A percentile compares a stretch with the other conserved stretches of the same genome.
Evolutionary conservation across 2,888 invertebrate genomes (phyloP).

Genomic region (Euzetes globulus): DNA sequence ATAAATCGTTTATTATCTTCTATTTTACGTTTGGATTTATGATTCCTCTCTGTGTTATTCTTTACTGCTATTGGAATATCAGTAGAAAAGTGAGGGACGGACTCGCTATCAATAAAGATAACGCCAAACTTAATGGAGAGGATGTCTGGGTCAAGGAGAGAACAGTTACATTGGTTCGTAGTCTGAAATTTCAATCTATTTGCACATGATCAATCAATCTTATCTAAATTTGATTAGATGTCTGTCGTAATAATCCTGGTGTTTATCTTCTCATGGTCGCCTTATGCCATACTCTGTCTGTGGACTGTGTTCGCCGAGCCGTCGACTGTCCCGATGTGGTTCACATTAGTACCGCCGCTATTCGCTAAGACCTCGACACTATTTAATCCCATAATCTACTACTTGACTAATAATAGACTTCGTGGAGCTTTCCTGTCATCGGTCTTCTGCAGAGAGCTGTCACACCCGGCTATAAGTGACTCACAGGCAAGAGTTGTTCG

Average conservation of each 20-base stretch:
- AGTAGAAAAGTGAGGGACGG: slow-evolving; percentile 36
- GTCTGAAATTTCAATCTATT: background rate
- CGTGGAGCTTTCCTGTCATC: slow-evolving; percentile 26
- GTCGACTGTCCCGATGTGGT: slow-evolving; percentile 43
- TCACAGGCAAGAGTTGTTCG: background rate
- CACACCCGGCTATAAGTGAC: background rate
- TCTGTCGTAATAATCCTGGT: slow-evolving; percentile 43
- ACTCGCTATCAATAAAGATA: slow-evolving; percentile 32
- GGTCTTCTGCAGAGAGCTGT: background rate
- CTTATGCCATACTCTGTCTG: slow-evolving; percentile 45
- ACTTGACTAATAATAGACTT: slow-evolving; percentile 38
- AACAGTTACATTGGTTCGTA: slow-evolving; percentile 40
- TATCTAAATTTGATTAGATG: slow-evolving; percentile 41
- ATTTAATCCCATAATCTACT: slow-evolving; percentile 45
- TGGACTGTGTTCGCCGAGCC: slow-evolving; percentile 44
- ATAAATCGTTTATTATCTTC: slow-evolving; percentile 44
- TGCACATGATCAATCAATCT: background rate
- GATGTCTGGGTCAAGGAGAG: slow-evolving; percentile 41
- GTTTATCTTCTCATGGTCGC: slow-evolving; percentile 44
- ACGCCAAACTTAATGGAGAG: slow-evolving; percentile 23
- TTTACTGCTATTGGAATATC: slow-evolving; percentile 37
- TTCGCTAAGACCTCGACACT: slow-evolving; percentile 45
- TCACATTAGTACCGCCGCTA: slow-evolving; percentile 45
- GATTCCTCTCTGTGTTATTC: slow-evolving; percentile 41
- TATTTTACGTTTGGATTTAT: slow-evolving; percentile 43